phyloP scores from a whole-genome alignment of 2,113 vertebrate genomes.

The Poecilia latipinna region DNA sequence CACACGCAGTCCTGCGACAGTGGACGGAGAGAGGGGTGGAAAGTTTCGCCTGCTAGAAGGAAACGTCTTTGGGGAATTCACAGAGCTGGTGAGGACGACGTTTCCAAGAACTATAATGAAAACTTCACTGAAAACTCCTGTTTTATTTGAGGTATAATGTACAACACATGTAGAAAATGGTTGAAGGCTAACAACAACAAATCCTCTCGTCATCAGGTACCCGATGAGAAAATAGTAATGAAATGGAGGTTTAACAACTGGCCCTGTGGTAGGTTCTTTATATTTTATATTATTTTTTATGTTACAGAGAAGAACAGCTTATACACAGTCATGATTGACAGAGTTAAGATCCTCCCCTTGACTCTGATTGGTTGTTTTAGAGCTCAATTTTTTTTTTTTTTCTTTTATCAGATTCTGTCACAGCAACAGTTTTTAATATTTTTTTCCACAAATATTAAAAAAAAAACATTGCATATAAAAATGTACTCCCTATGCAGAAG shows the following conservation, averaged over 20 bases:
- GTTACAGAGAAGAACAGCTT: no score
- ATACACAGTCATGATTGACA: no score
- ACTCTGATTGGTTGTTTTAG: no score
- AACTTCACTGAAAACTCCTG: no score
- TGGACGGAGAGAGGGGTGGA: constrained; percentile 90
- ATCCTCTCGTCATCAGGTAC: constrained; percentile 75
- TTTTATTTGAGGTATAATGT: no score
- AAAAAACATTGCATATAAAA: no score
- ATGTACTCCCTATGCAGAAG: no score
- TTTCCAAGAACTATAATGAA: background rate
- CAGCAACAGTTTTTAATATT: no score
- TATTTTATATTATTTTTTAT: background rate
- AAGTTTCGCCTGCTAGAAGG: constrained; percentile 92
- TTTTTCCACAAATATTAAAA: no score
- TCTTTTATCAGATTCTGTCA: no score
- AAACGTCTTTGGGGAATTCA: constrained; percentile 91
- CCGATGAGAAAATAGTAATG: constrained; percentile 93
- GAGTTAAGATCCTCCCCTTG: no score
- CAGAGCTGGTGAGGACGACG: constrained; percentile 85
- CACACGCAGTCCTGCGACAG: constrained; percentile 85
- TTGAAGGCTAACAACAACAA: background rate
- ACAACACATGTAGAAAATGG: background rate
- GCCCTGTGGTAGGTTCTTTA: constrained; percentile 87
- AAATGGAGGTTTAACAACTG: constrained; percentile 98
- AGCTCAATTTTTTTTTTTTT: no score